A percentile compares a stretch with the other conserved stretches of the same genome.
These are phyloP conservation scores for Bufo gargarizans DNA, from an alignment of 2,113 vertebrate genomes.

Conservation along the genomic window DNA sequence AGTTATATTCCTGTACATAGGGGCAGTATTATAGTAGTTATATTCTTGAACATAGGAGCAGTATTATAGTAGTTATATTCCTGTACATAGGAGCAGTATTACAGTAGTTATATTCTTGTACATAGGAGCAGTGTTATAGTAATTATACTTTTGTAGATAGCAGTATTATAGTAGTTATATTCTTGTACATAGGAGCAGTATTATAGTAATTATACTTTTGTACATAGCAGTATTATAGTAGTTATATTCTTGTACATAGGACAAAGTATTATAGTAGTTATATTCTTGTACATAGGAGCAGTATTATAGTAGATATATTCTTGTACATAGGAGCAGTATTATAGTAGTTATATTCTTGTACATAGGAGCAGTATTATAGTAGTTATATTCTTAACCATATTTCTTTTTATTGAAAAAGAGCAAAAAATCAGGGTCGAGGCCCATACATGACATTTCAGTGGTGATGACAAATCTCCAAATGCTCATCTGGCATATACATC, in stretches of 20 bases:
- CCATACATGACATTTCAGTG: no score
- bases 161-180: neutral
- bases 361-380: neutral
- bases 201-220: neutral
- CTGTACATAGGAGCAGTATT: neutral
- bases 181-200: neutral
- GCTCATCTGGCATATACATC: no score
- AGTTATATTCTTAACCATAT: conserved; percentile 1
- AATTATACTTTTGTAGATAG: conserved; percentile 1
- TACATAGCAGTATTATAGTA: neutral
- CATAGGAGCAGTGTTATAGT: neutral
- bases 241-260: neutral
- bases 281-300: neutral
- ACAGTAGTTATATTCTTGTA: conserved; percentile 1
- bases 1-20: neutral
- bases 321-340: neutral
- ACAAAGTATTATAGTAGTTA: neutral
- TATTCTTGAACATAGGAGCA: neutral
- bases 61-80: neutral
- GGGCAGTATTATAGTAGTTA: neutral
- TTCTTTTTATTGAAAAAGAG: no score
- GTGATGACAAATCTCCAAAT: no score
- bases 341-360: conserved; percentile 1
- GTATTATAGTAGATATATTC: conserved; percentile 12
- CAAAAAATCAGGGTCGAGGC: no score